These are phyloP conservation scores for Scalopus aquaticus DNA, from an alignment of 2,113 vertebrate species.

Conservation along the genomic window DNA sequence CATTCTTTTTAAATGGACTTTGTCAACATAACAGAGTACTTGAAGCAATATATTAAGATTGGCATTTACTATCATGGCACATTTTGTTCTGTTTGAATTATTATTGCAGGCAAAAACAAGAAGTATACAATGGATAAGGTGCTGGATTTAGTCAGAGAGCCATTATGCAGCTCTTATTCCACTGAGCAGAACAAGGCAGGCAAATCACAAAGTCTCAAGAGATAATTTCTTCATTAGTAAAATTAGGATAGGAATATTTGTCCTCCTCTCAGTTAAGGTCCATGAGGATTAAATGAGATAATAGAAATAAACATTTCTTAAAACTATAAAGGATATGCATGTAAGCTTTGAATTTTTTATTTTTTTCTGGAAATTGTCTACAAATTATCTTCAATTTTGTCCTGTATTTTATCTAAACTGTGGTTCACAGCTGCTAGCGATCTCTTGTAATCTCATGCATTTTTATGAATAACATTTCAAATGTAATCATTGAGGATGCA, in stretches of 20 bases:
- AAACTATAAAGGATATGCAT: neutral
- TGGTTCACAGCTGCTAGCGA: slow-evolving; percentile 8
- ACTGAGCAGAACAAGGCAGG: neutral
- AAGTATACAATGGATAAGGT: neutral
- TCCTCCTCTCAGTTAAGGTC: neutral
- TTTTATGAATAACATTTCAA: slow-evolving; percentile 43
- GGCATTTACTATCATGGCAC: slow-evolving; percentile 14
- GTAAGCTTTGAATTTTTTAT: slow-evolving; percentile 15
- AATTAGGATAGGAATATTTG: neutral
- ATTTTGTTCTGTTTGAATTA: slow-evolving; percentile 50
- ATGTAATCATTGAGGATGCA: neutral
- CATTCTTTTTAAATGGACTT: slow-evolving; percentile 66
- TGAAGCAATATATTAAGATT: slow-evolving; percentile 52
- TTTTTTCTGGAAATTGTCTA: neutral
- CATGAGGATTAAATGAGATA: neutral
- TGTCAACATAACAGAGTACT: slow-evolving; percentile 53
- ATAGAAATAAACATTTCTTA: neutral
- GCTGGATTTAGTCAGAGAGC: neutral
- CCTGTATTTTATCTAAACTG: neutral
- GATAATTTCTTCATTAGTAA: neutral
- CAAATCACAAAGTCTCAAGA: neutral
- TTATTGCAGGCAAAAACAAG: neutral
- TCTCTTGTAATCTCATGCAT: neutral
- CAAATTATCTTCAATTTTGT: slow-evolving; percentile 11
- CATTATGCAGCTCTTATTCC: neutral